These are phyloP conservation scores for Allobates femoralis DNA, from an alignment of 2,797 vertebrate genomes.

Conservation along the genomic window DNA sequence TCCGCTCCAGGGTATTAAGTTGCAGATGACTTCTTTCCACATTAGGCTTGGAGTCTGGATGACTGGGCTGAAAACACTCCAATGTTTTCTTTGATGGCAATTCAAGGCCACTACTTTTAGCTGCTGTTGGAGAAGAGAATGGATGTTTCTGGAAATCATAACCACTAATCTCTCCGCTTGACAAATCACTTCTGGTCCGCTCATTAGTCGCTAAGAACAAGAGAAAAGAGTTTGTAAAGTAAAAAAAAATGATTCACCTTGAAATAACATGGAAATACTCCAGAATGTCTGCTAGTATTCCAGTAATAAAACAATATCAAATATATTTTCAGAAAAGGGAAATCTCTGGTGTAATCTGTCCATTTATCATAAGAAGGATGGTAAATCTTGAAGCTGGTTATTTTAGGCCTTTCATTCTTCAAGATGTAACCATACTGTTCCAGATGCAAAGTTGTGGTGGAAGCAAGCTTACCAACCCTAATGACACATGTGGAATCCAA, in stretches of 20 bases:
- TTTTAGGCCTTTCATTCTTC: neutral
- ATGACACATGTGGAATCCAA: neutral
- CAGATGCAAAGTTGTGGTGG: neutral
- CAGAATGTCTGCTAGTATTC: slow-evolving; percentile 3
- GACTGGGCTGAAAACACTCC: slow-evolving; percentile 79
- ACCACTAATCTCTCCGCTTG: slow-evolving; percentile 74
- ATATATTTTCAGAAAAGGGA: slow-evolving; percentile 1
- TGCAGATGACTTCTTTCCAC: slow-evolving; percentile 75
- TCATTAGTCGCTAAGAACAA: slow-evolving; percentile 76
- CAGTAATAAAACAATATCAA: slow-evolving; percentile 30
- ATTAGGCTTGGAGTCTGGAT: slow-evolving; percentile 79
- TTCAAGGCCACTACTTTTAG: slow-evolving; percentile 86
- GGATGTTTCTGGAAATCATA: slow-evolving; percentile 82
- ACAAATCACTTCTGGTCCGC: slow-evolving; percentile 78
- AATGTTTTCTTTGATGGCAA: slow-evolving; percentile 79
- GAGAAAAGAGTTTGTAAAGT: slow-evolving; percentile 60
- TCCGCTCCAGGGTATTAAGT: slow-evolving; percentile 70
- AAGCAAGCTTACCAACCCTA: neutral
- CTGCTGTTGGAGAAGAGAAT: slow-evolving; percentile 79
- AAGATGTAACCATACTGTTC: neutral
- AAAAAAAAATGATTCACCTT: slow-evolving; percentile 31
- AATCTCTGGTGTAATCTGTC: neutral
- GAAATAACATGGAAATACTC: slow-evolving; percentile 41
- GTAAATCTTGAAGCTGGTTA: neutral
- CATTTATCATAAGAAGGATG: neutral